A percentile compares a stretch with the other conserved stretches of the same genome.
Conservation (phyloP, 2,113 vertebrate genomes). For the Cnemophilus loriae region DNA sequence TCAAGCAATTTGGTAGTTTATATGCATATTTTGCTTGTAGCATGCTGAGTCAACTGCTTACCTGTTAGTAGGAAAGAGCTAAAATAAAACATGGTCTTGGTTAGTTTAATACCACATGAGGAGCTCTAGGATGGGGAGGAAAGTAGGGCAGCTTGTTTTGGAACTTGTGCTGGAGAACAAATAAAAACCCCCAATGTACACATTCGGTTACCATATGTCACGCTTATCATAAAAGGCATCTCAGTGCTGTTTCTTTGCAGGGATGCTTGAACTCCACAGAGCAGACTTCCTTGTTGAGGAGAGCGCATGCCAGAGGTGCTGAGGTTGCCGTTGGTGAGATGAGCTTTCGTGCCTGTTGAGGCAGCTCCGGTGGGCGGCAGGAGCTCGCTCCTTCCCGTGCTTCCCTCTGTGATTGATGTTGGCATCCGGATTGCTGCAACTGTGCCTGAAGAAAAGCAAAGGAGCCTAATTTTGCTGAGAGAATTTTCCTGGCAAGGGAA, state of each 20-base stretch:
- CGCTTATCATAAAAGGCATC: slow-evolving; percentile 20
- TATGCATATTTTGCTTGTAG: not conserved
- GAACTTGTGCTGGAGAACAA: slow-evolving; percentile 37
- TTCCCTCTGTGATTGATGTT: not conserved
- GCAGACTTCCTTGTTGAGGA: not conserved
- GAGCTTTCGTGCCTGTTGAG: not conserved
- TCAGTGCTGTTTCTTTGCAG: slow-evolving; percentile 4
- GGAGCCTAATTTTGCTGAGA: not conserved
- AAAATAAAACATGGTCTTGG: not conserved
- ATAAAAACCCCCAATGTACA: slow-evolving; percentile 53
- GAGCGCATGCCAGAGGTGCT: not conserved
- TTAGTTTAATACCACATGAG: not conserved
- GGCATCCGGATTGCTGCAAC: not conserved
- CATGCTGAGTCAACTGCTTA: not conserved
- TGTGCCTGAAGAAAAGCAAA: not conserved
- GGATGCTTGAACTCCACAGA: not conserved
- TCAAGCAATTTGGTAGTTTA: not conserved
- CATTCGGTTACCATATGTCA: slow-evolving; percentile 36
- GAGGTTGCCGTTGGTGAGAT: not conserved
- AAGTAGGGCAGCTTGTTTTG: slow-evolving; percentile 51
- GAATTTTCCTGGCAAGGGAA: not conserved
- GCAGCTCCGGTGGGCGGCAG: not conserved
- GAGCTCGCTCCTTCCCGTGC: not conserved
- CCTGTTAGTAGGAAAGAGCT: not conserved
- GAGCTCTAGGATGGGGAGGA: not conserved